phyloP scores from a whole-genome alignment of 2,113 vertebrate genomes.

The Trichechus manatus region DNA sequence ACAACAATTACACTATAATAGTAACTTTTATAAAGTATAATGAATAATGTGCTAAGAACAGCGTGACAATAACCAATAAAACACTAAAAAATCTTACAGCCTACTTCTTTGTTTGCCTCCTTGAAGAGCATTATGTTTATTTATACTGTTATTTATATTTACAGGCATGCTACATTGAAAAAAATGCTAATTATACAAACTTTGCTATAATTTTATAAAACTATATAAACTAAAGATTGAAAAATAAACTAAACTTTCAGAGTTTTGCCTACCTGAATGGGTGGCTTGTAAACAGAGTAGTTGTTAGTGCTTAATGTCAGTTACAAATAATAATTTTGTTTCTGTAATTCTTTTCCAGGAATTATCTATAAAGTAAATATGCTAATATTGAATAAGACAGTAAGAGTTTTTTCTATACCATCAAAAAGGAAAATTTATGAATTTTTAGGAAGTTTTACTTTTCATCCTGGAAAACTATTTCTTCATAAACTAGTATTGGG shows the following conservation, averaged over 20 bases:
- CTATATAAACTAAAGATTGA: slow-evolving; percentile 10
- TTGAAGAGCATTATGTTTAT: neutral
- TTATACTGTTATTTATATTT: neutral
- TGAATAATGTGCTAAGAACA: neutral
- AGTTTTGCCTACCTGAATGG: slow-evolving; percentile 30
- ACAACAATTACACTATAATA: neutral
- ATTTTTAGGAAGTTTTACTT: slow-evolving; percentile 63
- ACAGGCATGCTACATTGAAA: neutral
- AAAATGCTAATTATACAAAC: neutral
- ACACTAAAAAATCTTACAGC: neutral
- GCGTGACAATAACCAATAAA: slow-evolving; percentile 22
- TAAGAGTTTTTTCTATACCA: slow-evolving; percentile 6
- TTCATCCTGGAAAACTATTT: rapidly evolving
- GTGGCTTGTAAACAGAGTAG: neutral
- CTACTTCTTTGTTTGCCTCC: neutral
- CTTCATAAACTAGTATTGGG: slow-evolving; percentile 91
- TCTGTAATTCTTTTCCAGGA: slow-evolving; percentile 62
- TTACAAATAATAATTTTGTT: slow-evolving; percentile 29
- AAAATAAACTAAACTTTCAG: slow-evolving; percentile 4
- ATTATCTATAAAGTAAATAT: neutral
- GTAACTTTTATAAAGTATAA: slow-evolving; percentile 58
- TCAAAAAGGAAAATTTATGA: neutral
- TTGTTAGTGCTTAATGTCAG: neutral
- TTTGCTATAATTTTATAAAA: slow-evolving; percentile 23
- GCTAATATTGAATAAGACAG: slow-evolving; percentile 52